Percentiles rank a stretch among this genome's conserved stretches.
phyloP scores from a whole-genome alignment of 2,888 invertebrate species.

The Nemurella pictetii region DNA sequence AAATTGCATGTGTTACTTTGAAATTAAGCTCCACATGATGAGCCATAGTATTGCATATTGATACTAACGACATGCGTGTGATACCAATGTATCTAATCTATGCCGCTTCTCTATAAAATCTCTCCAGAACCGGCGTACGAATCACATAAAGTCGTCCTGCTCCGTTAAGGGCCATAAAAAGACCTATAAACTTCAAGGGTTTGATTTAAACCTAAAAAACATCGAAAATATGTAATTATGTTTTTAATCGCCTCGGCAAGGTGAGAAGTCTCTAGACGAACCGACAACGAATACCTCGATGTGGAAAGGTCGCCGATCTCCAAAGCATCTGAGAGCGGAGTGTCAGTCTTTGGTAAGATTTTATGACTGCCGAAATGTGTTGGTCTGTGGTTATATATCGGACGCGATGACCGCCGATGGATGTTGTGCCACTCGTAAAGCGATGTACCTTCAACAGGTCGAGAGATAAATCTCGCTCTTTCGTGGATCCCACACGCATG shows the following conservation, averaged over 20 bases:
- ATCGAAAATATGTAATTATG: conserved; percentile 14
- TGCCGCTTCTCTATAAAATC: too few species aligned
- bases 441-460: conserved; percentile 34
- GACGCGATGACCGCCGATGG: not conserved
- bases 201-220: not conserved
- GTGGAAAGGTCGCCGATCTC: not conserved
- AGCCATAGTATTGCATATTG: too few species aligned
- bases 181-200: not conserved
- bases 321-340: not conserved
- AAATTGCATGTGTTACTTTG: too few species aligned
- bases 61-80: too few species aligned
- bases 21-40: too few species aligned
- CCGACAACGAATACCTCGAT: not conserved
- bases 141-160: not conserved
- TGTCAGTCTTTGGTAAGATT: conserved; percentile 25
- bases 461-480: conserved; percentile 28
- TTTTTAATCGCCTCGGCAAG: not conserved
- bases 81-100: too few species aligned
- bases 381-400: not conserved
- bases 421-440: conserved; percentile 32
- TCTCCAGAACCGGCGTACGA: too few species aligned
- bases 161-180: not conserved
- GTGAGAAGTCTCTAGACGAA: not conserved
- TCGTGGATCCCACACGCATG: conserved; percentile 25
- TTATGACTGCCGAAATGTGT: conserved; percentile 31